Evolutionary conservation across 2,888 invertebrate species (phyloP), one percentile per base, ranked within the genome.

Genomic region (Plutella xylostella): DNA sequence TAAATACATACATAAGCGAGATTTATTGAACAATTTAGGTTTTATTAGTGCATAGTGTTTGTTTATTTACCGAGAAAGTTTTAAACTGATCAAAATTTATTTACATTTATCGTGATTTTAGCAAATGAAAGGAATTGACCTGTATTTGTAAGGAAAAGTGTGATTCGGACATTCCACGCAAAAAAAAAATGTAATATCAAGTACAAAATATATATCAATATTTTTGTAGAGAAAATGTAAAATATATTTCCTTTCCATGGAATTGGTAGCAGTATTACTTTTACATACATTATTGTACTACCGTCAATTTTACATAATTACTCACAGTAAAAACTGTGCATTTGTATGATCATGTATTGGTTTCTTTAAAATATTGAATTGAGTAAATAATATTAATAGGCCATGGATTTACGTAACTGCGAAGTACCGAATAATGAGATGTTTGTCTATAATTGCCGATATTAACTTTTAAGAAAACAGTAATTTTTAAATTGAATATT

Each of bases 131-230:
- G 61, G 58, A 66, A 66, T 68, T 63, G 63, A 65, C 70, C 66
- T 70, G 68, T 74, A 71, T 67, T 64, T 61, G 54, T 58, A 68
- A 64, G 59, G 57, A 57, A 63, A 63, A 58, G 74, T 75, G 79
- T 80, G 79, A 79, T 78, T 74, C 63, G 62, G 74, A 79, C 82
- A 83, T 83, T 83, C 82, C 82, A 78, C 57, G 56, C n/a, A n/a
- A n/a, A n/a, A 62, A 75, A 76, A 72, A 76, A 70, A 63, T 78
- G 30, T 77, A 72, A 75, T 73, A 63, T 71, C 70, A 77, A 83
- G 82, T 82, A 83, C 80, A 82, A 82, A 82, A 77, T 61, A 73
- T 72, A 44, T 40, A 76, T 65, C 65, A 68, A 83, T 80, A 80
- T 82, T 80, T 82, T 79, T 83, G 72, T 80, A 79, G 61, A 61